A percentile compares a stretch with the other conserved stretches of the same genome.
phyloP scores from a whole-genome alignment of 2,797 vertebrate genomes.

The Anableps anableps region DNA sequence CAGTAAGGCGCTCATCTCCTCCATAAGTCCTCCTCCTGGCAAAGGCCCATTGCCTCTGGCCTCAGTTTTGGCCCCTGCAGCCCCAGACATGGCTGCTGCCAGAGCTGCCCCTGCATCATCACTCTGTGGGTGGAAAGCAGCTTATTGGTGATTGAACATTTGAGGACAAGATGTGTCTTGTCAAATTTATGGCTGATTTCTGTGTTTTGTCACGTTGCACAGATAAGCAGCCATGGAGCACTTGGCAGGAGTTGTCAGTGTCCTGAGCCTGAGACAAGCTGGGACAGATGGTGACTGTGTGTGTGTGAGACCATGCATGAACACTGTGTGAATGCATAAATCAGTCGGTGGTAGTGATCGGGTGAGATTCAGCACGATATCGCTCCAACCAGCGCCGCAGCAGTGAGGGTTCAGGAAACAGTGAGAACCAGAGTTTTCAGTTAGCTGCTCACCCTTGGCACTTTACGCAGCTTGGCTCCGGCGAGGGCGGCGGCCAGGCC shows the following conservation, averaged over 20 bases:
- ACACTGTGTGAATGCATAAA: background rate
- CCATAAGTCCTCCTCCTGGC: slow-evolving; percentile 94
- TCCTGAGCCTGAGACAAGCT: slow-evolving; percentile 24
- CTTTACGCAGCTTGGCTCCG: slow-evolving; percentile 95
- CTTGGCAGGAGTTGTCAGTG: slow-evolving; percentile 3
- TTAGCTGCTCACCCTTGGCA: slow-evolving; percentile 88
- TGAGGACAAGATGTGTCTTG: background rate
- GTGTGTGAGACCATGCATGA: slow-evolving; percentile 24
- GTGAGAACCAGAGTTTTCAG: background rate
- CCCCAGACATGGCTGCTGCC: slow-evolving; percentile 76
- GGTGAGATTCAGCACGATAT: slow-evolving; percentile 8
- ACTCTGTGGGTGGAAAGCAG: slow-evolving; percentile 71
- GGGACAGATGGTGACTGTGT: slow-evolving; percentile 39
- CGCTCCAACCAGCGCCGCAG: background rate
- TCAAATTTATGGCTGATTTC: background rate
- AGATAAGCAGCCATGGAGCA: background rate
- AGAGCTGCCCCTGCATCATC: slow-evolving; percentile 84
- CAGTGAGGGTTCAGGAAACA: background rate
- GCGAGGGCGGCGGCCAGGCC: slow-evolving; percentile 95
- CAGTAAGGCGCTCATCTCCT: slow-evolving; percentile 98
- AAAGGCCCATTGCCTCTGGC: slow-evolving; percentile 91
- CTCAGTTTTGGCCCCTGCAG: slow-evolving; percentile 85
- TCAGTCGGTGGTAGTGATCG: slow-evolving; percentile 17
- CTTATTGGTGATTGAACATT: background rate
- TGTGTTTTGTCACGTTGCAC: slow-evolving; percentile 5